These are phyloP conservation scores for Drymodes brunneopygia DNA, from an alignment of 2,113 vertebrate genomes.

Conservation along the genomic window DNA sequence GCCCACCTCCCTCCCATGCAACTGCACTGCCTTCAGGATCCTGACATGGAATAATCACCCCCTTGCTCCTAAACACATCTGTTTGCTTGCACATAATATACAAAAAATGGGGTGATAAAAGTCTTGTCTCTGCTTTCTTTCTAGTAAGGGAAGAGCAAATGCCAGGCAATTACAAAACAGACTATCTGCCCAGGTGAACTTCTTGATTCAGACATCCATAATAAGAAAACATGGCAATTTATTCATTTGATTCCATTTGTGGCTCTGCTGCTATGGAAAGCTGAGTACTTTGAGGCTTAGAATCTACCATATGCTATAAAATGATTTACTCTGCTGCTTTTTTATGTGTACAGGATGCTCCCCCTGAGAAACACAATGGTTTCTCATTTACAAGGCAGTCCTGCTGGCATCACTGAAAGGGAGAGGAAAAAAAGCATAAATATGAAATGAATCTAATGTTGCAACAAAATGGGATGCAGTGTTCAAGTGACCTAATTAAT, in stretches of 20 bases:
- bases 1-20: background rate
- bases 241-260: conserved; percentile 45
- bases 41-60: background rate
- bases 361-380: conserved; percentile 43
- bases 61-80: background rate
- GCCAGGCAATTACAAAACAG: conserved; percentile 33
- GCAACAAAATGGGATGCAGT: conserved; percentile 26
- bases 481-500: conserved; percentile 47
- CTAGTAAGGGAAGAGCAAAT: conserved; percentile 12
- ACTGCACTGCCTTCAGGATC: background rate
- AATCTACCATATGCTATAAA: conserved; percentile 36
- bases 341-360: conserved; percentile 51
- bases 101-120: conserved; percentile 24
- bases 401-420: conserved; percentile 27
- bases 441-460: conserved; percentile 41
- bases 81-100: background rate
- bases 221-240: conserved; percentile 47
- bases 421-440: conserved; percentile 35
- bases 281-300: conserved; percentile 28
- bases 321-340: conserved; percentile 50
- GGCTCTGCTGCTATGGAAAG: conserved; percentile 25
- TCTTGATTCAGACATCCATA: conserved; percentile 15
- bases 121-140: conserved; percentile 16
- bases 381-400: conserved; percentile 47
- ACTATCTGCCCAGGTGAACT: conserved; percentile 13